phyloP scores from a whole-genome alignment of 2,888 invertebrate genomes.

The Cosmia pyralina region DNA sequence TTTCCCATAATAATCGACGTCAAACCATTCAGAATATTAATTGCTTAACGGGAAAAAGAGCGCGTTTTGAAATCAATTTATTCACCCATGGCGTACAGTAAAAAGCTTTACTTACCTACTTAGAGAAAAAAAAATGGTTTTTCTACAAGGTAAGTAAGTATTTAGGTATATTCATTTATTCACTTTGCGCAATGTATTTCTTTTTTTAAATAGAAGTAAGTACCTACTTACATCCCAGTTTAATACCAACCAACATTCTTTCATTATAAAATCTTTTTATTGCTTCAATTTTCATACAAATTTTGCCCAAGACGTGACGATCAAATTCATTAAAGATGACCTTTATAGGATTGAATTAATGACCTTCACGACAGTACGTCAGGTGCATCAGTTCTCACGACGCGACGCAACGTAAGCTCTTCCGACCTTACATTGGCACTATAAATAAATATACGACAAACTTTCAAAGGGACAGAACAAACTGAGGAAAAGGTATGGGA shows the following conservation, averaged over 20 bases:
- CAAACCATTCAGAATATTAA: slow-evolving; percentile 18
- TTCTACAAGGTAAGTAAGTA: too few species aligned
- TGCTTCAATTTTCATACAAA: not conserved
- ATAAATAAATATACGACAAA: slow-evolving; percentile 21
- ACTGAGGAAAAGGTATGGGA: not conserved
- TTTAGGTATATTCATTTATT: too few species aligned
- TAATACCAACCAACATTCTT: too few species aligned
- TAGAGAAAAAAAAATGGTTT: not conserved
- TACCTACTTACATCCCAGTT: too few species aligned
- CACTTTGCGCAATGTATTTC: not conserved
- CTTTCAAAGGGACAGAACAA: slow-evolving; percentile 1
- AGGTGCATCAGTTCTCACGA: slow-evolving; percentile 48
- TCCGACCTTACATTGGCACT: slow-evolving; percentile 31
- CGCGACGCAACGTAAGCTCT: slow-evolving; percentile 4
- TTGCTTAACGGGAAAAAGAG: not conserved
- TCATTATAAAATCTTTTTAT: not conserved
- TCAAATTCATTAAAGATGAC: slow-evolving; percentile 38
- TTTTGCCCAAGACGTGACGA: slow-evolving; percentile 28
- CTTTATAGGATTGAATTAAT: slow-evolving; percentile 40
- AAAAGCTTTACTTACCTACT: too few species aligned
- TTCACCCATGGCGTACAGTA: not conserved
- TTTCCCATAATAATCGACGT: not conserved
- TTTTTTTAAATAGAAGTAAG: not conserved
- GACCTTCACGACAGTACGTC: slow-evolving; percentile 54
- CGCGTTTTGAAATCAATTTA: not conserved